Conservation (phyloP, 2,888 invertebrate species). For the Lasioglossum pauxillum region DNA sequence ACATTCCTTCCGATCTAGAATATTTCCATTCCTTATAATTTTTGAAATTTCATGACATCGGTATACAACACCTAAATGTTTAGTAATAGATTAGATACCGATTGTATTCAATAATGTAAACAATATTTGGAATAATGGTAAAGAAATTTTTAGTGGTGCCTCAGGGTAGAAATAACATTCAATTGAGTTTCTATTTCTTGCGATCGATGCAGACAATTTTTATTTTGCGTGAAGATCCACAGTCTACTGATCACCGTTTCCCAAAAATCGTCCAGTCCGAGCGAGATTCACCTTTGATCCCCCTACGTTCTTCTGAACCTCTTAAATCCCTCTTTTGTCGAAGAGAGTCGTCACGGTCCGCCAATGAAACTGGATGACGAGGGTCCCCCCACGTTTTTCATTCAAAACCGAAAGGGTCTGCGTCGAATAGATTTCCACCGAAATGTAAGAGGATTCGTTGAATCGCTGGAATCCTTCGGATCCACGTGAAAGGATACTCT, state of each 20-base stretch:
- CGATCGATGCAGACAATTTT: too few species aligned
- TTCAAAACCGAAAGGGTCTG: slow-evolving; percentile 37
- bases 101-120: too few species aligned
- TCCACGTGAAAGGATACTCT: background rate
- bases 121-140: too few species aligned
- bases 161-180: too few species aligned
- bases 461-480: slow-evolving; percentile 18
- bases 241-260: background rate
- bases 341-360: background rate
- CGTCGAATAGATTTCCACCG: slow-evolving; percentile 41
- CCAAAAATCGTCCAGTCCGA: slow-evolving; percentile 25
- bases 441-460: slow-evolving; percentile 20
- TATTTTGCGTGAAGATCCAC: too few species aligned
- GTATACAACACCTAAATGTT: too few species aligned
- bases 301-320: background rate
- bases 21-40: too few species aligned
- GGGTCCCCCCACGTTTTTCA: slow-evolving; percentile 35
- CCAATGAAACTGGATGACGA: slow-evolving; percentile 41
- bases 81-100: too few species aligned
- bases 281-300: slow-evolving; percentile 58
- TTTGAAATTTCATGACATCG: too few species aligned
- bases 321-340: slow-evolving; percentile 31
- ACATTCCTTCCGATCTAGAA: too few species aligned
- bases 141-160: too few species aligned
- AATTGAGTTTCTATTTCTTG: too few species aligned